Conservation (phyloP, 1,140 invertebrate species). For the Drosophila sechellia region DNA sequence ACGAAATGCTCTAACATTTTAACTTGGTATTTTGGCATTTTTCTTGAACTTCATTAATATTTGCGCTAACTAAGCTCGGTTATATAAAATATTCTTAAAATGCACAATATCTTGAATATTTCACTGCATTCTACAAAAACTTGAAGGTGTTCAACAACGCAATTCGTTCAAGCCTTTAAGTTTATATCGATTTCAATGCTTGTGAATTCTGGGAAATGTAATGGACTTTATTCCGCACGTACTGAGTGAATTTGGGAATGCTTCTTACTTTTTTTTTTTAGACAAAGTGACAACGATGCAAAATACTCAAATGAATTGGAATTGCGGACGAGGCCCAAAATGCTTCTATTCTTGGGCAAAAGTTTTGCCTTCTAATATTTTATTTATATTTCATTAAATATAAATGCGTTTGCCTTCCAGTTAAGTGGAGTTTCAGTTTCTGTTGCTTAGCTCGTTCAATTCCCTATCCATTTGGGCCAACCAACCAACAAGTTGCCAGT, state of each 20-base stretch:
- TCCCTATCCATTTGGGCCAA: constrained; percentile 3
- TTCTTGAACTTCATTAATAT: background rate
- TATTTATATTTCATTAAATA: constrained; percentile 77
- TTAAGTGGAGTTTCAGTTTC: constrained; percentile 29
- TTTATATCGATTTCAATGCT: background rate
- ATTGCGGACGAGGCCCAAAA: background rate
- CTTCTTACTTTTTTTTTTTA: constrained; percentile 11
- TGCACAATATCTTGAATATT: too few relatives aligned
- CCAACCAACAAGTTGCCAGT: constrained; percentile 41
- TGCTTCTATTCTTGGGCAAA: constrained; percentile 37
- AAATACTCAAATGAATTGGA: constrained; percentile 8
- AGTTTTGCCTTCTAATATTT: constrained; percentile 50
- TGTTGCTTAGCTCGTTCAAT: background rate
- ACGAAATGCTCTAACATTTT: background rate
- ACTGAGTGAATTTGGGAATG: constrained; percentile 1
- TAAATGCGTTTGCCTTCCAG: constrained; percentile 65
- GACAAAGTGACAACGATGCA: constrained; percentile 34
- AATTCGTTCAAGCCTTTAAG: too few relatives aligned
- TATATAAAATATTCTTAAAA: background rate
- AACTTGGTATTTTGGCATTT: background rate
- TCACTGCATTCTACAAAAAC: too few relatives aligned
- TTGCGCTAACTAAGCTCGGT: too few relatives aligned
- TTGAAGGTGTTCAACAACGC: too few relatives aligned
- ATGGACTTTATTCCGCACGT: constrained; percentile 3
- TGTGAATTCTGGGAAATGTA: constrained; percentile 1